These are phyloP conservation scores for Setophaga coronata DNA, from an alignment of 2,113 vertebrate species.

Conservation along the genomic window DNA sequence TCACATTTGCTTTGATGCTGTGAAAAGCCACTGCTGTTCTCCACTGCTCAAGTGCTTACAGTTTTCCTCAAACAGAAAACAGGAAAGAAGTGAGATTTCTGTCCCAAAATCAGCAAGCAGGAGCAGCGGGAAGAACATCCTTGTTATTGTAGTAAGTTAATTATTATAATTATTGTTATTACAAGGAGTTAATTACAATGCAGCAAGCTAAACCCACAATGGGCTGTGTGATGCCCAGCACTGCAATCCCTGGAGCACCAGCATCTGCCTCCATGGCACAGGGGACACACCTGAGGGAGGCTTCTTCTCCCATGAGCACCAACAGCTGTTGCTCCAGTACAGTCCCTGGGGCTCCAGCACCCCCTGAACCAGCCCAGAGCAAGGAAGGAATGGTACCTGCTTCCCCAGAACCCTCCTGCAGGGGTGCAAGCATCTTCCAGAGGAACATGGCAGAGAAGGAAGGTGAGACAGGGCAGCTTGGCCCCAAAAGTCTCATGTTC, in stretches of 20 bases:
- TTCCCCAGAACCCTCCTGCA: too few relatives aligned
- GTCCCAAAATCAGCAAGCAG: constrained; percentile 1
- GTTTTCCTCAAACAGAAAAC: neutral
- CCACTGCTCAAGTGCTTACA: neutral
- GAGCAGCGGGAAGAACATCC: neutral
- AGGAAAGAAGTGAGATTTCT: neutral
- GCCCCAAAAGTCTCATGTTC: too few relatives aligned
- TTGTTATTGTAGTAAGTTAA: constrained; percentile 52
- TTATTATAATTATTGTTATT: constrained; percentile 58
- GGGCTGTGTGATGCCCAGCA: neutral
- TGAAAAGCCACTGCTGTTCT: neutral
- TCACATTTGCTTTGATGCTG: neutral
- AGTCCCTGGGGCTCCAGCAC: neutral
- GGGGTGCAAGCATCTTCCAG: too few relatives aligned
- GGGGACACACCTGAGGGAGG: neutral
- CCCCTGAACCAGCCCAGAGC: neutral
- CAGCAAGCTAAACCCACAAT: neutral
- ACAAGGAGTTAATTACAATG: constrained; percentile 22
- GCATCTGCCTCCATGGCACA: neutral
- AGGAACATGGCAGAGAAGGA: too few relatives aligned
- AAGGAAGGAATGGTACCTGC: neutral
- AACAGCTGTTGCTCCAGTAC: too few relatives aligned
- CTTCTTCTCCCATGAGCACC: neutral
- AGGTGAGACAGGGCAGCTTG: too few relatives aligned
- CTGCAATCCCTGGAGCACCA: neutral